Percentiles rank a stretch among this genome's conserved stretches.
phyloP scores from a whole-genome alignment of 2,797 vertebrate species.

The Galaxias olidus region DNA sequence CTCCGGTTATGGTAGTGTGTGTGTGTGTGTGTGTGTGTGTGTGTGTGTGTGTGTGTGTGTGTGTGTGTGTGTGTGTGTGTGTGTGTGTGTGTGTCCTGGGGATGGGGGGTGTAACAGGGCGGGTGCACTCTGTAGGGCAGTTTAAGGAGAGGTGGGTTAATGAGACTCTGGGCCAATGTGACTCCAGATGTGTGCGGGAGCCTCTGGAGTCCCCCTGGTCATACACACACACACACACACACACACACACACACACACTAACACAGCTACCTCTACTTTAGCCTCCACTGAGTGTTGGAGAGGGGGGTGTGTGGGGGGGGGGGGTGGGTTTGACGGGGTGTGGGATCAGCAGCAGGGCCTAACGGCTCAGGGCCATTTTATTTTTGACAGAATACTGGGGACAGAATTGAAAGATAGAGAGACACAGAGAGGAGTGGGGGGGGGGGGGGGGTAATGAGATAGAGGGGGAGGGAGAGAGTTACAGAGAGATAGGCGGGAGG shows the following conservation, averaged over 20 bases:
- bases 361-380: conserved; percentile 84
- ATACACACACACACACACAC: conserved; percentile 19
- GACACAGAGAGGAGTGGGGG: conserved; percentile 8
- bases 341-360: conserved; percentile 69
- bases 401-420: conserved; percentile 60
- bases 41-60: conserved; percentile 9
- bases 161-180: conserved; percentile 76
- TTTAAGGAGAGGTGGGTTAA: conserved; percentile 73
- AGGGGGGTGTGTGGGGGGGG: conserved; percentile 4
- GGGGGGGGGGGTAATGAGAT: background rate
- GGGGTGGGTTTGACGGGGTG: conserved; percentile 70
- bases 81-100: background rate
- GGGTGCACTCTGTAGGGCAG: conserved; percentile 22
- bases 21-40: conserved; percentile 10
- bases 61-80: conserved; percentile 7
- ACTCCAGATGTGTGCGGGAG: conserved; percentile 56
- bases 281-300: background rate
- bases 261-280: background rate
- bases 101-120: conserved; percentile 15
- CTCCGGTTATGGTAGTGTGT: conserved; percentile 8
- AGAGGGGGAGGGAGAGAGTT: background rate
- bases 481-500: background rate
- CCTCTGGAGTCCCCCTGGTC: conserved; percentile 27
- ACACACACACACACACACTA: conserved; percentile 30
- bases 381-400: conserved; percentile 86